Base-by-base conservation (phyloP, 2,113 vertebrate genomes). In the Pycnonotus jocosus region DNA sequence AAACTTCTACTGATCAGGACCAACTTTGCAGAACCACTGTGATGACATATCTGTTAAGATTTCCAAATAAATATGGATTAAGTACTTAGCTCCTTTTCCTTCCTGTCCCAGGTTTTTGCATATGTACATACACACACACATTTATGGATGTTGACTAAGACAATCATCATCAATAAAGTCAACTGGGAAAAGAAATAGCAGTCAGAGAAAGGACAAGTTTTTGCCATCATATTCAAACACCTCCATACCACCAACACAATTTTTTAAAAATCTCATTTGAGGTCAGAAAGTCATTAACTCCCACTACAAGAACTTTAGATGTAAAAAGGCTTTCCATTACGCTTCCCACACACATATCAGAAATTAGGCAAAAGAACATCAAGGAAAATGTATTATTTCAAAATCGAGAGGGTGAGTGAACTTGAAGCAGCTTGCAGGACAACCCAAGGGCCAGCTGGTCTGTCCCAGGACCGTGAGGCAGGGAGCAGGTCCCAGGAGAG, bases 261-360 rank as follows among this genome's bases (percentile, higher is more conserved):
- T 53, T 68, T 79, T 90, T 15, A 22, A 69, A 70, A 96, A 84
- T 48, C 56, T 68, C 65, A 80, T 66, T 95, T 71, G 80, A 93
- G 94, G 91, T 97, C 94, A 96, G 60, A 44, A 47, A 86, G 86
- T 94, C 60, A 88, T 93, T 96, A 96, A 92, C 72, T 77, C 80
- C 88, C 66, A 78, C 86, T 78, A 31, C 33, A 51, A 40, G 27
- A 69, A 81, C 64, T 86, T 88, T 1, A 66, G 56, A 86, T 12
- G 33, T 16, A 51, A 88, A 95, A 87, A 42, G 24, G 60, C 88
- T 95, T 90, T 82, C 88, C 56, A 78, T 94, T 94, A 83, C 0
- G 6, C 68, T 72, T 94, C 88, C 53, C 78, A 58, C 86, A 58
- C 68, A 58, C 15, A 48, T 15, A 62, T 30, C 35, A 78, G 56